Conservation (phyloP, 2,888 invertebrate genomes). For the Marronus borbonicus region DNA sequence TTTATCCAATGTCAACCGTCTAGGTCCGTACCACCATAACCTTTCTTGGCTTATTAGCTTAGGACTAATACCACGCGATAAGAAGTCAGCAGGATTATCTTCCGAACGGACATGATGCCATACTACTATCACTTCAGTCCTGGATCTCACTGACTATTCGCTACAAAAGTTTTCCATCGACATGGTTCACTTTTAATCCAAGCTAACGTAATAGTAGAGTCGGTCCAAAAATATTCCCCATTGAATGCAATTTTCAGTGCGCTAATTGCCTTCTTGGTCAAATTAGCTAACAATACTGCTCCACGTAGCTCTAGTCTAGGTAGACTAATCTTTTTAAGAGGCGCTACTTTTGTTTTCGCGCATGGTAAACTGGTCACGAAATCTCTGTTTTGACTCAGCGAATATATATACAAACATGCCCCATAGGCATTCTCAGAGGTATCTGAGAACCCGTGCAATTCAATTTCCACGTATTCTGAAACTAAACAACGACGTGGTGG, state of each 20-base stretch:
- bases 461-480: not conserved
- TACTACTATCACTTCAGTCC: slow-evolving; percentile 50
- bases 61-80: slow-evolving; percentile 57
- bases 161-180: slow-evolving; percentile 54
- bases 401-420: slow-evolving; percentile 56
- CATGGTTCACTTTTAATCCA: slow-evolving; percentile 17
- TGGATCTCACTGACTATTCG: slow-evolving; percentile 61
- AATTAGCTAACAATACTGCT: slow-evolving; percentile 37
- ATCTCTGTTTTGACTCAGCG: not conserved
- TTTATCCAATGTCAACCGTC: no score
- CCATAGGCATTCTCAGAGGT: slow-evolving; percentile 57
- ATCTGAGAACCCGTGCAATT: slow-evolving; percentile 58
- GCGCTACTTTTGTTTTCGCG: slow-evolving; percentile 47
- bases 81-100: slow-evolving; percentile 61
- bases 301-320: slow-evolving; percentile 44
- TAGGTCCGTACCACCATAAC: slow-evolving; percentile 52
- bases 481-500: slow-evolving; percentile 31
- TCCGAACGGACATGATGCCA: slow-evolving; percentile 59
- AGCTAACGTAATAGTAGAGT: slow-evolving; percentile 13
- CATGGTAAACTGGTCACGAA: slow-evolving; percentile 14
- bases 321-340: slow-evolving; percentile 11
- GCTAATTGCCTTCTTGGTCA: not conserved
- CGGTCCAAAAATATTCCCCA: slow-evolving; percentile 6
- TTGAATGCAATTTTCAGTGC: slow-evolving; percentile 5
- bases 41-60: no score